Conservation (phyloP, 2,888 invertebrate genomes). For the Apotomis betuletana region DNA sequence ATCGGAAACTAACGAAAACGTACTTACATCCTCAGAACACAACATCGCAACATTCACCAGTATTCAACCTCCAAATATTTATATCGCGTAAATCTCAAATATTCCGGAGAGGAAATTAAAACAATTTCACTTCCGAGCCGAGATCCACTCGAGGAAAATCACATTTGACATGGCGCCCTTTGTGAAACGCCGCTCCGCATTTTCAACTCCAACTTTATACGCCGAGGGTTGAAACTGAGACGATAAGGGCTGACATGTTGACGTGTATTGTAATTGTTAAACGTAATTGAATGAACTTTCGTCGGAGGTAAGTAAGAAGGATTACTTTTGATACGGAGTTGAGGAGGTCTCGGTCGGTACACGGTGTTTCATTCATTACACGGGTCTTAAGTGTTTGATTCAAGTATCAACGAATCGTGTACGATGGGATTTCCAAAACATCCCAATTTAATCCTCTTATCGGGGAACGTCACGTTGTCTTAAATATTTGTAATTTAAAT, state of each 20-base stretch:
- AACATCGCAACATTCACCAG: not conserved
- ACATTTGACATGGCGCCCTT: slow-evolving; percentile 32
- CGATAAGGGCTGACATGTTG: not conserved
- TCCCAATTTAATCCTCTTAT: too few relatives aligned
- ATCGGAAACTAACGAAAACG: too few relatives aligned
- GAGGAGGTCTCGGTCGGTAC: not conserved
- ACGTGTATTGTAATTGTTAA: slow-evolving; percentile 16
- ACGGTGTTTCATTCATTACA: not conserved
- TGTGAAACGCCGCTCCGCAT: not conserved
- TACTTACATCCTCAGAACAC: too few relatives aligned
- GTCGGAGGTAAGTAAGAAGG: not conserved
- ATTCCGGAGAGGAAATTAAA: slow-evolving; percentile 32
- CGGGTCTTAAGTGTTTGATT: not conserved
- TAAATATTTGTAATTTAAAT: too few relatives aligned
- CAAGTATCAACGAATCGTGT: too few relatives aligned
- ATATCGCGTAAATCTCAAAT: slow-evolving; percentile 13
- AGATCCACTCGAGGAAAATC: slow-evolving; percentile 26
- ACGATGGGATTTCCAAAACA: too few relatives aligned
- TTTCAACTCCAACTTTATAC: not conserved
- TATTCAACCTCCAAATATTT: not conserved
- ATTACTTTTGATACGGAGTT: slow-evolving; percentile 15
- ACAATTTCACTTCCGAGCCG: slow-evolving; percentile 35
- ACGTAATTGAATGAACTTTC: slow-evolving; percentile 24
- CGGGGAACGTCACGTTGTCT: too few relatives aligned
- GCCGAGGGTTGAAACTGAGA: not conserved